phyloP scores from a whole-genome alignment of 2,888 invertebrate genomes.

The Cheilosia grossa region DNA sequence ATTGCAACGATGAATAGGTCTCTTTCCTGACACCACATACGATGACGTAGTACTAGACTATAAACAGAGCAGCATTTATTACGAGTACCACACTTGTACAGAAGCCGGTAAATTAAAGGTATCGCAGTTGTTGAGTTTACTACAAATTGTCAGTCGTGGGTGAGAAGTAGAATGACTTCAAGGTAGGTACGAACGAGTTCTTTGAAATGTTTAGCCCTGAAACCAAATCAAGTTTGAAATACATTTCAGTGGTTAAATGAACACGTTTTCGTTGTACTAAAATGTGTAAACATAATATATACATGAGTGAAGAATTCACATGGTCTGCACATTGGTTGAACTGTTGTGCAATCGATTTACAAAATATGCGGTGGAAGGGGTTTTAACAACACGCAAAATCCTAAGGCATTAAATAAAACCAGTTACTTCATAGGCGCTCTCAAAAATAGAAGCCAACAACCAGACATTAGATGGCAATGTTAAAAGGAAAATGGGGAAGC shows the following conservation, averaged over 20 bases:
- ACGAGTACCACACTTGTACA: not conserved
- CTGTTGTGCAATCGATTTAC: slow-evolving; percentile 31
- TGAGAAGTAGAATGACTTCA: not conserved
- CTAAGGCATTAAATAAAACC: not conserved
- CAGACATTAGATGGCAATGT: not conserved
- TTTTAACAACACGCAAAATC: not conserved
- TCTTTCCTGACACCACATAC: no score
- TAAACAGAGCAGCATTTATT: no score
- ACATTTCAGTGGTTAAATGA: not conserved
- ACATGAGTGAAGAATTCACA: not conserved
- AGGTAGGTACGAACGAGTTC: not conserved
- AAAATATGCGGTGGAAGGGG: not conserved
- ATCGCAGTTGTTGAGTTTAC: no score
- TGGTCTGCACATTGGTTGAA: slow-evolving; percentile 11
- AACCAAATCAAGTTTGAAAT: slow-evolving; percentile 1
- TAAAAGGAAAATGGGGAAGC: not conserved
- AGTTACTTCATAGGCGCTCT: not conserved
- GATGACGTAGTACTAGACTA: no score
- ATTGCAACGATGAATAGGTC: no score
- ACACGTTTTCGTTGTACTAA: slow-evolving; percentile 18
- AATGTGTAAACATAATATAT: not conserved
- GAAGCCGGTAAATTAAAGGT: not conserved
- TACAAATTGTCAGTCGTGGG: no score
- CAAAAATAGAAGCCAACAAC: not conserved
- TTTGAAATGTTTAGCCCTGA: not conserved